Evolutionary conservation across 2,888 invertebrate genomes (phyloP).

Genomic region (Euspilapteryx auroguttella): DNA sequence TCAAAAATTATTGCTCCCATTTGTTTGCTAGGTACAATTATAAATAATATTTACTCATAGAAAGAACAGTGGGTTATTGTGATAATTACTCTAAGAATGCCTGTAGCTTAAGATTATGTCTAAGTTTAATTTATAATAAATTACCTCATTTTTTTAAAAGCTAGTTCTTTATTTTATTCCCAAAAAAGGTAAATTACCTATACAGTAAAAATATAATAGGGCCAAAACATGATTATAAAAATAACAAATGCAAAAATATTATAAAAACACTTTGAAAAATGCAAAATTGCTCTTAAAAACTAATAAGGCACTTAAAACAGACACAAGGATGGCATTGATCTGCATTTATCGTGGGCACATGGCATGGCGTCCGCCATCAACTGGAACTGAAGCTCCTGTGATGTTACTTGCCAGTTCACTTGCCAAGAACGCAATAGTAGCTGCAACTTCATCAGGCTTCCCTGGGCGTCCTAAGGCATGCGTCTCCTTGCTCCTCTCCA

Average conservation of each 20-base stretch:
- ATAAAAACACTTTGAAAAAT: too few species aligned
- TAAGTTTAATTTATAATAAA: constrained; percentile 17
- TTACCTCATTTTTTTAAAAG: constrained; percentile 8
- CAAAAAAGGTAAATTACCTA: constrained; percentile 5
- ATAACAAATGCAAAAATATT: too few species aligned
- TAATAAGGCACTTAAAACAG: too few species aligned
- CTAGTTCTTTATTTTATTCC: constrained; percentile 5
- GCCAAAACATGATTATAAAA: too few species aligned
- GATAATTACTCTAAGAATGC: constrained; percentile 6
- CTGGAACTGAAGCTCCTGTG: constrained; percentile 85
- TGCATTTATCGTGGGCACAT: constrained; percentile 93
- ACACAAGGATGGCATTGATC: too few species aligned
- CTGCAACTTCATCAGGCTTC: constrained; percentile 82
- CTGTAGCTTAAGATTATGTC: constrained; percentile 11
- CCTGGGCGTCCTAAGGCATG: constrained; percentile 92
- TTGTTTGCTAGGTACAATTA: too few species aligned
- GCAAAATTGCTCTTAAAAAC: too few species aligned
- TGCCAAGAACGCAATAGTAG: constrained; percentile 88
- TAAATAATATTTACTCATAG: too few species aligned
- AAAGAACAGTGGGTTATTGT: constrained; percentile 6
- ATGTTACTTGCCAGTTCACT: constrained; percentile 86
- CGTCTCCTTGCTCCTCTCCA: constrained; percentile 82
- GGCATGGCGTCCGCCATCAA: constrained; percentile 93
- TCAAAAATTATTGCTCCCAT: too few species aligned
- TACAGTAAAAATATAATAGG: too few species aligned